Percentiles rank a stretch among this genome's conserved stretches.
phyloP scores from a whole-genome alignment of 1,140 invertebrate species.

The Drosophila arizonae region DNA sequence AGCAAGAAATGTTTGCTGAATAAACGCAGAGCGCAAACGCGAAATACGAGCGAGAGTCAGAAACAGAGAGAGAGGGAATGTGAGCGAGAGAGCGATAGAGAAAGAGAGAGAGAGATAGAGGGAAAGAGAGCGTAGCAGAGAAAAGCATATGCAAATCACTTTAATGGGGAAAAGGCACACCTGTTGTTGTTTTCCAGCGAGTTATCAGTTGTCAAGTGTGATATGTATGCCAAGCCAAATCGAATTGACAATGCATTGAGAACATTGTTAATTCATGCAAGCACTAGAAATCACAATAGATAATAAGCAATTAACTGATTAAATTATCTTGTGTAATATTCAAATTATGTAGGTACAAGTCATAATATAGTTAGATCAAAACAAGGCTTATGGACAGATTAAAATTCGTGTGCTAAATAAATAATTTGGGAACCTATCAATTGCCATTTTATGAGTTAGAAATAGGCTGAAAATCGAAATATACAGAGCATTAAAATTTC shows the following conservation, averaged over 20 bases:
- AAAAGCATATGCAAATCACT: too few species aligned
- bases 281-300: neutral
- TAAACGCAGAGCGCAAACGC: constrained; percentile 64
- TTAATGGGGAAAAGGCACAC: too few species aligned
- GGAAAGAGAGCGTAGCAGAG: neutral
- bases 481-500: too few species aligned
- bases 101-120: constrained; percentile 2
- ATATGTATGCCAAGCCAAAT: constrained; percentile 39
- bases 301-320: neutral
- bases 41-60: neutral
- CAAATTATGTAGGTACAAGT: too few species aligned
- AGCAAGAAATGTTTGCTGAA: constrained; percentile 59
- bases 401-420: neutral
- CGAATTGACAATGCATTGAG: neutral
- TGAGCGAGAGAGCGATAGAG: too few species aligned
- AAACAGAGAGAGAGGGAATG: too few species aligned
- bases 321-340: too few species aligned
- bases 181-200: constrained; percentile 49
- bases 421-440: too few species aligned
- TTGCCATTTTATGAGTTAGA: too few species aligned
- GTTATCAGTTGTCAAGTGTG: constrained; percentile 38
- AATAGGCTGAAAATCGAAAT: too few species aligned
- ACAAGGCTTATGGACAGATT: too few species aligned
- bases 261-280: neutral
- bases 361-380: too few species aligned